Conservation (phyloP, 2,113 vertebrate species). For the Campylomormyrus tamandua region DNA sequence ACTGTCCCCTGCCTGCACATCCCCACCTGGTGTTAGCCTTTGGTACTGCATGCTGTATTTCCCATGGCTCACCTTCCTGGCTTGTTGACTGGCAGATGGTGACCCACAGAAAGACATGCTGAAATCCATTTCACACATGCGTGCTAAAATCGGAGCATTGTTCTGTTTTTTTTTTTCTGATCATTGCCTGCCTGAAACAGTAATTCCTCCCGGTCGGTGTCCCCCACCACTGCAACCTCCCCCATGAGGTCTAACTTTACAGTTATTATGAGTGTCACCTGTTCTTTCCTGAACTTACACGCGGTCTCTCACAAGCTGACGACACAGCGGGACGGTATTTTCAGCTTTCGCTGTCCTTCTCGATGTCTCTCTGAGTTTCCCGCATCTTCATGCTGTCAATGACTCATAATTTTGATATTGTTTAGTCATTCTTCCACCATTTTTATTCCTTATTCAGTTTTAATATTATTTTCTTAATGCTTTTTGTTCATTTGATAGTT, state of each 20-base stretch:
- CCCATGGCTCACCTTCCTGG: background rate
- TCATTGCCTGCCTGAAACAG: background rate
- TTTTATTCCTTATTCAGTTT: background rate
- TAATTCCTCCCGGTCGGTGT: background rate
- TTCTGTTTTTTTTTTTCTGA: background rate
- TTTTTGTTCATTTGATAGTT: background rate
- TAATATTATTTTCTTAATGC: background rate
- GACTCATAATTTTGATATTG: background rate
- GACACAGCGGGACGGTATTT: background rate
- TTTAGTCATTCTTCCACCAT: background rate
- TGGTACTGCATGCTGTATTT: background rate
- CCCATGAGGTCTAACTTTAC: background rate
- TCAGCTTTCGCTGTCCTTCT: background rate
- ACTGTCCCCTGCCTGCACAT: background rate
- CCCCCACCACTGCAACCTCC: background rate
- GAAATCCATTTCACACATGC: background rate
- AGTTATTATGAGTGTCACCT: background rate
- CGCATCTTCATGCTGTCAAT: background rate
- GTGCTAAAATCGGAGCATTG: background rate
- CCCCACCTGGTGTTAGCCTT: conserved; percentile 19
- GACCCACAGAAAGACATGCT: background rate
- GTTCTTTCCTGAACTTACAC: background rate
- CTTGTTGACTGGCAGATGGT: background rate
- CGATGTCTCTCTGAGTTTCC: background rate
- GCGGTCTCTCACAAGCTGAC: background rate